These are phyloP conservation scores for Mystacornis crossleyi DNA, from an alignment of 2,113 vertebrate species.

Conservation along the genomic window DNA sequence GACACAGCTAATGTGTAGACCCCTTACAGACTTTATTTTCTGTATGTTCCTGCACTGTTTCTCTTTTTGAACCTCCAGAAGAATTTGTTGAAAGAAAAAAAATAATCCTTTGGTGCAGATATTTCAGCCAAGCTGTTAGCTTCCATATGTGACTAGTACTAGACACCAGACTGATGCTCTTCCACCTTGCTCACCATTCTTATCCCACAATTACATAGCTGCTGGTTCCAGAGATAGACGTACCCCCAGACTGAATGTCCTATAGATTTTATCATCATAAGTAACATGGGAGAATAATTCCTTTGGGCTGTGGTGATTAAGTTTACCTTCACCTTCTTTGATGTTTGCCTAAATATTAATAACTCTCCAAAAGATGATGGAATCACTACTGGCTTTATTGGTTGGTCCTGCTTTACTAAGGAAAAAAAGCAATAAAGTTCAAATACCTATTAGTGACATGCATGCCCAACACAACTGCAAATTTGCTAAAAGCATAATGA, in stretches of 20 bases:
- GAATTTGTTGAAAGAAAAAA: background rate
- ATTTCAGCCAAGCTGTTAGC: fast-evolving
- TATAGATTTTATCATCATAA: background rate
- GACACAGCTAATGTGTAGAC: background rate
- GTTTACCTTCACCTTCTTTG: background rate
- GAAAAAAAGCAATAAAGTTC: background rate
- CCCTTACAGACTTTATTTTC: background rate
- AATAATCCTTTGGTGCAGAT: background rate
- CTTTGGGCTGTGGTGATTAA: background rate
- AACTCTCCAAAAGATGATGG: background rate
- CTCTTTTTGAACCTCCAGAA: background rate
- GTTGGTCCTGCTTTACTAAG: background rate
- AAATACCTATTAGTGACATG: background rate
- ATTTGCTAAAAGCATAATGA: background rate
- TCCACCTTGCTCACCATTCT: background rate
- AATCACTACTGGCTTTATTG: background rate
- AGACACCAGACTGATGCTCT: background rate
- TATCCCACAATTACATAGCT: background rate
- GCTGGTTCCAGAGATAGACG: background rate
- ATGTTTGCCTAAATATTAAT: background rate
- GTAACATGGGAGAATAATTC: background rate
- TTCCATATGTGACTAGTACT: background rate
- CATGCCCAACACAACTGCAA: background rate
- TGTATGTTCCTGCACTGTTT: background rate
- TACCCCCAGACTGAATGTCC: background rate